Conservation (phyloP, 2,888 invertebrate genomes). For the Lymantria dispar region DNA sequence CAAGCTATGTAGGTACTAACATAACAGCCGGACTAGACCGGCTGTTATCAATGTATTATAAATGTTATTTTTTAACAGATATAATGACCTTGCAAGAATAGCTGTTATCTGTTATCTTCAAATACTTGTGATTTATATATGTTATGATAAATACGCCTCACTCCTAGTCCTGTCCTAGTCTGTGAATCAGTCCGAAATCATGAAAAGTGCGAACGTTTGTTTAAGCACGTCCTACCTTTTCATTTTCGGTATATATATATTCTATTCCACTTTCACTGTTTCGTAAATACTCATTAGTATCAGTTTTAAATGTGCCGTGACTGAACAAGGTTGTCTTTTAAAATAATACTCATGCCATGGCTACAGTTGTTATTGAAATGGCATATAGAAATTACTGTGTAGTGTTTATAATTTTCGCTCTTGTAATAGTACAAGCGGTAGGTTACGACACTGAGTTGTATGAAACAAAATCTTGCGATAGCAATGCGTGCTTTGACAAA, state of each 20-base stretch:
- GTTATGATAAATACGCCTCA: too few species aligned
- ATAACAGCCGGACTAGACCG: too few species aligned
- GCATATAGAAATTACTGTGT: constrained; percentile 71
- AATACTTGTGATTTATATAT: too few species aligned
- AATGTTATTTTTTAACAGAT: too few species aligned
- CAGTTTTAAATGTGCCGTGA: constrained; percentile 44
- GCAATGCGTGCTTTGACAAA: constrained; percentile 81
- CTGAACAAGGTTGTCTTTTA: constrained; percentile 26
- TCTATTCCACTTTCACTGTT: constrained; percentile 52
- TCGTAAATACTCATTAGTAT: constrained; percentile 32
- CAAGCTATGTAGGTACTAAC: too few species aligned
- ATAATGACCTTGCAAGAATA: too few species aligned
- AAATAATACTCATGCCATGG: constrained; percentile 45
- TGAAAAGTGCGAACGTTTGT: constrained; percentile 50
- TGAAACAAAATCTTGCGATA: constrained; percentile 69
- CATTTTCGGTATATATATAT: constrained; percentile 32
- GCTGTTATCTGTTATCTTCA: too few species aligned
- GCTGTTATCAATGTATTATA: too few species aligned
- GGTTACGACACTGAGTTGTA: constrained; percentile 72
- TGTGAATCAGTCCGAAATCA: constrained; percentile 36
- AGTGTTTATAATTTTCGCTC: constrained; percentile 74
- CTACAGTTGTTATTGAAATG: constrained; percentile 53
- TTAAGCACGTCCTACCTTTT: constrained; percentile 47
- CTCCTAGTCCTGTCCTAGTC: constrained; percentile 30
- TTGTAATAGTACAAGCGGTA: constrained; percentile 72